A percentile compares a stretch with the other conserved stretches of the same genome.
Conservation (phyloP, 2,888 invertebrate genomes). For the Sesamia inferens region DNA sequence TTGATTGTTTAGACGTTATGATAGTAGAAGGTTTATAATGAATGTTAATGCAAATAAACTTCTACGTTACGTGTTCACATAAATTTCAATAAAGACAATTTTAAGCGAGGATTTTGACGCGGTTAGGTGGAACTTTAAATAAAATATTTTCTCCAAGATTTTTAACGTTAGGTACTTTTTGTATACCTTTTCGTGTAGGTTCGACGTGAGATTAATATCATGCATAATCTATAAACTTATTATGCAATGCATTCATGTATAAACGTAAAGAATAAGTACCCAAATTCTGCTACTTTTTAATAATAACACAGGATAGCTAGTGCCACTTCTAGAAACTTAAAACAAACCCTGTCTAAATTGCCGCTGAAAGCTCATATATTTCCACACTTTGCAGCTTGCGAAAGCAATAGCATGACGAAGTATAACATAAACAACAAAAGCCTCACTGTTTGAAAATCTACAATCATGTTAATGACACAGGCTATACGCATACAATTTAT, state of each 20-base stretch:
- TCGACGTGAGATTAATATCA: constrained; percentile 13
- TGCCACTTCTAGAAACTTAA: not conserved
- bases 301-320: not conserved
- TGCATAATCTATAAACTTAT: constrained; percentile 17
- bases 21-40: not conserved
- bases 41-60: no score
- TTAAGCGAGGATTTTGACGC: not conserved
- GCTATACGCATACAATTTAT: no score
- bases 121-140: not conserved
- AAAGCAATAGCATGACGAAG: no score
- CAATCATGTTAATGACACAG: no score
- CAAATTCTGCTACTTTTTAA: not conserved
- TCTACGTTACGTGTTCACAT: not conserved
- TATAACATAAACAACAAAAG: no score
- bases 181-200: not conserved
- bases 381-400: no score
- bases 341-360: not conserved
- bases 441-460: no score
- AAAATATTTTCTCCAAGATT: not conserved
- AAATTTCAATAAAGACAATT: not conserved
- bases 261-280: not conserved
- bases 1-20: not conserved
- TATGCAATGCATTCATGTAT: constrained; percentile 9
- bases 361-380: not conserved
- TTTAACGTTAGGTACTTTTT: not conserved